Conservation (phyloP, 2,888 invertebrate species). For the Heteropelma amictum region DNA sequence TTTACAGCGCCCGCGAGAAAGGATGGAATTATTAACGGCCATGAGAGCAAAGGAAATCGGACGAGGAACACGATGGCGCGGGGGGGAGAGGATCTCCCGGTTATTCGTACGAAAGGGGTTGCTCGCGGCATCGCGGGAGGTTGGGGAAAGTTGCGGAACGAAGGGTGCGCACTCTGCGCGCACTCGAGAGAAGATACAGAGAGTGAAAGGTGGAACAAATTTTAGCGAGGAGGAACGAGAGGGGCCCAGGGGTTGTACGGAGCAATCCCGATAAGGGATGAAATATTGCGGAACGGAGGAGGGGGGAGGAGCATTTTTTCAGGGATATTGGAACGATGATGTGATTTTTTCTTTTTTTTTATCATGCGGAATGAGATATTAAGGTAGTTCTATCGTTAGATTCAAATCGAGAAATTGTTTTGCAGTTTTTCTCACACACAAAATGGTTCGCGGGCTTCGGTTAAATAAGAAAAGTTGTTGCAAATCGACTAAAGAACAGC, state of each 20-base stretch:
- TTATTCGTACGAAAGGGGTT: constrained; percentile 29
- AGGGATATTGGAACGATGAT: constrained; percentile 57
- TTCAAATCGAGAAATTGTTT: too few relatives aligned
- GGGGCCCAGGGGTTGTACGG: background rate
- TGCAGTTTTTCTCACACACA: too few relatives aligned
- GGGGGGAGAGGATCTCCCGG: constrained; percentile 48
- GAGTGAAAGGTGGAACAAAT: constrained; percentile 1
- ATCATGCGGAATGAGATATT: constrained; percentile 57
- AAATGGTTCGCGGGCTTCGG: too few relatives aligned
- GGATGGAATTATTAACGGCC: constrained; percentile 19
- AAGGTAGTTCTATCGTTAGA: too few relatives aligned
- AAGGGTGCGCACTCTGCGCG: constrained; percentile 28
- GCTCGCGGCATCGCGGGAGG: constrained; percentile 34
- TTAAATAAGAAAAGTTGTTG: too few relatives aligned
- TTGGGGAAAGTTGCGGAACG: constrained; percentile 12
- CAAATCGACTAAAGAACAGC: too few relatives aligned
- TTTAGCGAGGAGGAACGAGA: background rate
- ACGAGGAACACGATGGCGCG: constrained; percentile 17
- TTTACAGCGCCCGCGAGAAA: constrained; percentile 34
- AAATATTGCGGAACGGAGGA: constrained; percentile 12
- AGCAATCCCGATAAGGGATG: background rate
- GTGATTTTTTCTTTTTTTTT: constrained; percentile 65
- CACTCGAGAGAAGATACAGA: constrained; percentile 21
- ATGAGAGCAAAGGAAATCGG: constrained; percentile 28
- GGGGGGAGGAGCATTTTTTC: background rate